Evolutionary conservation across 2,888 invertebrate genomes (phyloP), one percentile per base, ranked within the genome.

Genomic region (Phania funesta): DNA sequence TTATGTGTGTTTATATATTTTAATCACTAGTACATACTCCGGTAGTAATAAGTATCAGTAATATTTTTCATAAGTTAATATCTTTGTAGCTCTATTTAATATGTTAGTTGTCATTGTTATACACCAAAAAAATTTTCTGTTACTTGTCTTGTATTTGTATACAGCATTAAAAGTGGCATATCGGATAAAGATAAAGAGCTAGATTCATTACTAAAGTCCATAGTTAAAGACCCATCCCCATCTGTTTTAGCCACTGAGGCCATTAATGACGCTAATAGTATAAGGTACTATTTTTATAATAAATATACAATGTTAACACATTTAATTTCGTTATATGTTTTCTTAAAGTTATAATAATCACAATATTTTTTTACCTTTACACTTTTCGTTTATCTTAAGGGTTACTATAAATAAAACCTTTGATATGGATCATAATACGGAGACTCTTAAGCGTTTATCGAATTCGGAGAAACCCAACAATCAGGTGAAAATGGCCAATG

Each of bases 191-290:
- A 93, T 89, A 91, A 88, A 87, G 93, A 93, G 88, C 90, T 96
- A 85, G 96, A 96, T 91, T 94, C 94, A 85, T 92, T 96, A 74
- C 93, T 96, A 83, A 96, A 95, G 90, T 95, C 94, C 86, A 92
- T 95, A 86, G 94, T 94, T 74, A 95, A 95, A 91, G 95, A 95
- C 89, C 92, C 93, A 85, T 90, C 92, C 86, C 91, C 90, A 87
- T 92, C 92, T 83, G 91, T 92, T 84, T 92, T 93, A 91, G 91
- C 92, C 89, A 88, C 92, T 87, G 92, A 94, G 91, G 89, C 93
- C 87, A 92, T 92, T 87, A 93, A 93, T 88, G 93, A 93, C 90
- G 91, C 92, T 86, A 91, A 92, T 86, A 91, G 92, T 85, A 92
- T 91, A 89, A 91, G 91, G 91, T 91, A 91, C 90, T 85, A 88